These are phyloP conservation scores for Takifugu ocellatus DNA, from an alignment of 2,797 vertebrate species.

Conservation along the genomic window DNA sequence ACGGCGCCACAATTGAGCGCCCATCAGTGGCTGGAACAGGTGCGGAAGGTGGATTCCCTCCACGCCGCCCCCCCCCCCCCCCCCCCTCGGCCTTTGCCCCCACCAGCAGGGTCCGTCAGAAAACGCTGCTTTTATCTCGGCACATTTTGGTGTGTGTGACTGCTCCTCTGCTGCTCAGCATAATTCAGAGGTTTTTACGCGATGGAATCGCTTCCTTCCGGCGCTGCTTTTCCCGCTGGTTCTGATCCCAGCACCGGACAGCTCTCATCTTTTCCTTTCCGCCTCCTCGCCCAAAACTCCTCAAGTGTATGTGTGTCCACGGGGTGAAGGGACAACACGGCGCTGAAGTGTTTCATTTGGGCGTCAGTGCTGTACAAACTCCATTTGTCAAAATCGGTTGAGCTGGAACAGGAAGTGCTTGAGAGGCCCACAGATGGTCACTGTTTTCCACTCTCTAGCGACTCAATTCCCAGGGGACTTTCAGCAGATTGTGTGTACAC, in stretches of 20 bases:
- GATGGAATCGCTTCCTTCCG: constrained; percentile 31
- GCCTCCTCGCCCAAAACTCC: too few relatives aligned
- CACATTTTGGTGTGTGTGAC: too few relatives aligned
- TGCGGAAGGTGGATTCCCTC: constrained; percentile 18
- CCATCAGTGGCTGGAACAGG: constrained; percentile 37
- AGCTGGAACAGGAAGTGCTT: constrained; percentile 39
- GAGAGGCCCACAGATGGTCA: constrained; percentile 59
- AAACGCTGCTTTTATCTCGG: too few relatives aligned
- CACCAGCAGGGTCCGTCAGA: background rate
- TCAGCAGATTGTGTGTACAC: constrained; percentile 23
- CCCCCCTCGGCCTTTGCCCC: constrained; percentile 26
- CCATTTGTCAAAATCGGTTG: constrained; percentile 51
- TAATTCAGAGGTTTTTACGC: constrained; percentile 38
- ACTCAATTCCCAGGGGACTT: constrained; percentile 30
- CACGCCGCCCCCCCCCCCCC: too few relatives aligned
- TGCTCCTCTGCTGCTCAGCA: constrained; percentile 26
- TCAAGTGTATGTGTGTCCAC: background rate
- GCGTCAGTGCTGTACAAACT: constrained; percentile 28
- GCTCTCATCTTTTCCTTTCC: constrained; percentile 35
- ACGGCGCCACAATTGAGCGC: constrained; percentile 34
- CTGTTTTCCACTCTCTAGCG: constrained; percentile 35
- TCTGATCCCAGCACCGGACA: constrained; percentile 66
- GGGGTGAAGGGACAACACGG: constrained; percentile 10
- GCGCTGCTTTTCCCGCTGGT: constrained; percentile 5
- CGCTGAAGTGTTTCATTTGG: constrained; percentile 26